Evolutionary conservation across 1,140 invertebrate genomes (phyloP).

Genomic region (Popillia japonica): DNA sequence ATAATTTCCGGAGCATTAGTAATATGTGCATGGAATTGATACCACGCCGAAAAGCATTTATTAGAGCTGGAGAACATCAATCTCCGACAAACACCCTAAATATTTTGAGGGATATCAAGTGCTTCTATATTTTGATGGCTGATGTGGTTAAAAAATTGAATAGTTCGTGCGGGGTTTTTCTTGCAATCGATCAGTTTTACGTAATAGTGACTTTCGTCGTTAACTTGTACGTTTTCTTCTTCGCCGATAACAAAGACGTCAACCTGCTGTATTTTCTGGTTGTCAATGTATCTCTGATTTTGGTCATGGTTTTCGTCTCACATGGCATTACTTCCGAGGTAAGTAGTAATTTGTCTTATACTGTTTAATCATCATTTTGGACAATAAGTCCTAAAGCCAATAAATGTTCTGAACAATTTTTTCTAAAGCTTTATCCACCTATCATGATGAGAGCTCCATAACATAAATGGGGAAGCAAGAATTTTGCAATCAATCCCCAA

Average conservation of each 20-base stretch:
- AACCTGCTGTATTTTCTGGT: slow-evolving; percentile 25
- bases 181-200: slow-evolving; percentile 37
- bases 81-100: neutral
- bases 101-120: neutral
- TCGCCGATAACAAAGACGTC: neutral
- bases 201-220: slow-evolving; percentile 35
- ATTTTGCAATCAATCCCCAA: too few relatives aligned
- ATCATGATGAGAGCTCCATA: too few relatives aligned
- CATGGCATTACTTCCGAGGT: slow-evolving; percentile 15
- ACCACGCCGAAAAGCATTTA: neutral
- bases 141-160: slow-evolving; percentile 13
- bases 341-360: too few relatives aligned
- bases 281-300: slow-evolving; percentile 13
- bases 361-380: too few relatives aligned
- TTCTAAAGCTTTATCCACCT: too few relatives aligned
- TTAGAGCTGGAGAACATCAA: neutral
- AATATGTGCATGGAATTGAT: neutral
- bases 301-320: slow-evolving; percentile 25
- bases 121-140: neutral
- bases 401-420: too few relatives aligned
- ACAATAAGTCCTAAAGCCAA: too few relatives aligned
- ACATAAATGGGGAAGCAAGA: too few relatives aligned
- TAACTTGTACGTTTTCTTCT: slow-evolving; percentile 35
- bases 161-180: neutral
- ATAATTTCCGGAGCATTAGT: slow-evolving; percentile 23